phyloP scores from a whole-genome alignment of 2,113 vertebrate species.

The Hemibagrus wyckioides region DNA sequence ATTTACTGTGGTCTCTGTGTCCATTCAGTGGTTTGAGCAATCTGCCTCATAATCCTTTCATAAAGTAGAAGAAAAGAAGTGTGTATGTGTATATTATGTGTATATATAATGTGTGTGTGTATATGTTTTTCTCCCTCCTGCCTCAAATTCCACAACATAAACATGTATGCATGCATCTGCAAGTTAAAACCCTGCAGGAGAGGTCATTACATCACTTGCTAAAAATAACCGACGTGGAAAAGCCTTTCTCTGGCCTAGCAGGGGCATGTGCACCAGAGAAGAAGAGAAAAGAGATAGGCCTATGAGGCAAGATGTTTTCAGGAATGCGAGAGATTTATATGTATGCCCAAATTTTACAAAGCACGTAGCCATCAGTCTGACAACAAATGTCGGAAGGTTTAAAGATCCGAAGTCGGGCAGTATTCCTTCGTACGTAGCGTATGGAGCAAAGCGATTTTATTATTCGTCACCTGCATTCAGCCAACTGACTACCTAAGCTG shows the following conservation, averaged over 20 bases:
- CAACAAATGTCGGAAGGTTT: not conserved
- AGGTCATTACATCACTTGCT: slow-evolving; percentile 57
- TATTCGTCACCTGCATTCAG: not conserved
- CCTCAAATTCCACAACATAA: not conserved
- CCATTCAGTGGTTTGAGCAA: not conserved
- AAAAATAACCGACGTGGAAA: slow-evolving; percentile 51
- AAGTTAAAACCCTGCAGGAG: slow-evolving; percentile 47
- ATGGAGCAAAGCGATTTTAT: not conserved
- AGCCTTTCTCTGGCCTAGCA: slow-evolving; percentile 44
- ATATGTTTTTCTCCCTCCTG: not conserved
- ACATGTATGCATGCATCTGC: slow-evolving; percentile 11
- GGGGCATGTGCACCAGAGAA: slow-evolving; percentile 26
- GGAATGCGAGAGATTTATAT: not conserved
- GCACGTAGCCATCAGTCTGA: not conserved
- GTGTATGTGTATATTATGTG: not conserved
- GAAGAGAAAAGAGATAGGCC: not conserved
- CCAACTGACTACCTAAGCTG: not conserved
- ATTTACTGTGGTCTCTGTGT: not conserved
- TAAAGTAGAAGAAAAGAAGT: not conserved
- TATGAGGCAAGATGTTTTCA: slow-evolving; percentile 8
- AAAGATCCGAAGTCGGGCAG: not conserved
- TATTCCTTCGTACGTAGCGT: not conserved
- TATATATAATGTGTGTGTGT: not conserved
- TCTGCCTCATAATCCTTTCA: not conserved
- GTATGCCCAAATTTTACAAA: not conserved